Conservation (phyloP, 2,888 invertebrate genomes). For the Pocota personata region DNA sequence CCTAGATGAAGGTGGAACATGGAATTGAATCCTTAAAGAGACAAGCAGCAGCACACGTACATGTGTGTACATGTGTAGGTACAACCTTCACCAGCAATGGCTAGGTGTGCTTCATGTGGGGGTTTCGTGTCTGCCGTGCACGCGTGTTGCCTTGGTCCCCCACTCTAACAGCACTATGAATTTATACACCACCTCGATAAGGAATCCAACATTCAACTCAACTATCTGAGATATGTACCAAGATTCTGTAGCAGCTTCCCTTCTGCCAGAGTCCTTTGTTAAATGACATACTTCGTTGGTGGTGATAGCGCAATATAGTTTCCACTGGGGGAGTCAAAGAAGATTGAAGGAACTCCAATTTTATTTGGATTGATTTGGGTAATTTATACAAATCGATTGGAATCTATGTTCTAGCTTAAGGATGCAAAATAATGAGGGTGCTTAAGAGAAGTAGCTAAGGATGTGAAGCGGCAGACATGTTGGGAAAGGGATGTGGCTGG, state of each 20-base stretch:
- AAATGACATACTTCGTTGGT: conserved; percentile 42
- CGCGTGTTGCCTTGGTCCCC: background rate
- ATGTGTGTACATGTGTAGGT: background rate
- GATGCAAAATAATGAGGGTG: conserved; percentile 69
- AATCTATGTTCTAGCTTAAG: conserved; percentile 65
- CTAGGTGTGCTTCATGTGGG: background rate
- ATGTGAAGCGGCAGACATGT: conserved; percentile 33
- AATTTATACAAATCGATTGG: conserved; percentile 67
- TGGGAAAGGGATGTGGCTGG: conserved; percentile 27
- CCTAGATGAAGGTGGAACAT: conserved; percentile 57
- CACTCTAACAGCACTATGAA: background rate
- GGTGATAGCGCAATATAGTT: conserved; percentile 23
- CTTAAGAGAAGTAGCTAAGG: conserved; percentile 42
- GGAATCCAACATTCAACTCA: conserved; percentile 43
- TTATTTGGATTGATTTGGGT: conserved; percentile 70
- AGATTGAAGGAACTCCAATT: conserved; percentile 46
- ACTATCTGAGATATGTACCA: conserved; percentile 29
- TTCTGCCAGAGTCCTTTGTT: conserved; percentile 28
- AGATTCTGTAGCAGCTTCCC: background rate
- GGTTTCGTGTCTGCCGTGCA: conserved; percentile 13
- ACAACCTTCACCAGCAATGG: conserved; percentile 44
- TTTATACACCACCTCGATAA: conserved; percentile 26
- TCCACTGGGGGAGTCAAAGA: background rate
- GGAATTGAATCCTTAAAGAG: conserved; percentile 54
- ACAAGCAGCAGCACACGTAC: conserved; percentile 18